Evolutionary conservation across 2,888 invertebrate species (phyloP), one percentile per base, ranked within the genome.

Genomic region (Marronus borbonicus): DNA sequence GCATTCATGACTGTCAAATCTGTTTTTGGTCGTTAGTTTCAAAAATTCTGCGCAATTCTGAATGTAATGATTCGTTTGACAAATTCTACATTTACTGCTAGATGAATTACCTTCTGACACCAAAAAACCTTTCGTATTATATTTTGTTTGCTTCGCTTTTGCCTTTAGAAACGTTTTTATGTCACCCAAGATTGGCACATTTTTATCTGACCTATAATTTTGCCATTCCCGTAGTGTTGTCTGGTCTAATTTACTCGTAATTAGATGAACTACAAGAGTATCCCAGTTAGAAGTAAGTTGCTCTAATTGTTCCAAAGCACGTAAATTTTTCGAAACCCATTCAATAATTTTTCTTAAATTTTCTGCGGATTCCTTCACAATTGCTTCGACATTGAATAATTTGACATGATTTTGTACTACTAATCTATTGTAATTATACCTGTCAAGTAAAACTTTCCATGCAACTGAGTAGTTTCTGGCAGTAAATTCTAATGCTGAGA

Each of bases 401-500:
- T 24, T 1, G 24, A 24, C 24, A 24, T 24, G 24, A 24, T 24
- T 24, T 20, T 60, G 20, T 39, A 64, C 44, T 8, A 66, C 12
- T 17, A 66, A 44, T 44, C 44, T 44, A n/a, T 66, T 49, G 44
- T 66, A 44, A 66, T 66, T 66, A 44, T 31, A 31, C 31, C 31
- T 31, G 31, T 5, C 2, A 31, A 36, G 24, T 20, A 49, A 20
- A 12, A 44, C 5, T 39, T 66, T 17, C 66, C 66, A 66, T 44
- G 66, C 44, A 5, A 44, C 17, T 14, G 36, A n/a, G 28, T 66
- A 49, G 17, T 49, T 66, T 66, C 3, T n/a, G 2, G 66, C 44
- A 7, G 66, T 66, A 44, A 66, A 66, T 17, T 66, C 66, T 39
- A 44, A n/a, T 65, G 39, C 14, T n/a, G 31, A 17, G n/a, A 66